Evolutionary conservation across 2,113 vertebrate species (phyloP).

Genomic region (Echinops telfairi): DNA sequence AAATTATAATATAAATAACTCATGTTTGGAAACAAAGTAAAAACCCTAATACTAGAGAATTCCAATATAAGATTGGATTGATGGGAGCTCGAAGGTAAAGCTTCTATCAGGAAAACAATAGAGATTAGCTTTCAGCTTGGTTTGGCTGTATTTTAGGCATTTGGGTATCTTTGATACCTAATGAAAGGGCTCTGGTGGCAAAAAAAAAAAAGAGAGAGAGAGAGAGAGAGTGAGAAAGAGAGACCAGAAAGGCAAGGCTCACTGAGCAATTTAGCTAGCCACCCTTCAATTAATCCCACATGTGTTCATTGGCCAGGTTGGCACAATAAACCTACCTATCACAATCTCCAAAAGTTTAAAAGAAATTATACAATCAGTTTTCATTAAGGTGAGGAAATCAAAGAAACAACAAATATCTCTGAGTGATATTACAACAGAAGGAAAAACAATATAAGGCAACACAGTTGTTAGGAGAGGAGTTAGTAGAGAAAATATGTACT

Average conservation of each 20-base stretch:
- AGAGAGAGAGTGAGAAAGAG: too few relatives aligned
- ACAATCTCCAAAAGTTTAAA: slow-evolving; percentile 12
- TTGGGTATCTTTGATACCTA: background rate
- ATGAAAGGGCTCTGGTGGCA: background rate
- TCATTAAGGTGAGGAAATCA: slow-evolving; percentile 49
- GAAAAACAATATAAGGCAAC: background rate
- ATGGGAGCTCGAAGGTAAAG: background rate
- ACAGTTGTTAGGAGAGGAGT: background rate
- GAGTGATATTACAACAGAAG: background rate
- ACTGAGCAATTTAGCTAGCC: too few relatives aligned
- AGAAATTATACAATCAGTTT: slow-evolving; percentile 45
- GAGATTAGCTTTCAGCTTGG: background rate
- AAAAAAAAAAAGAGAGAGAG: background rate
- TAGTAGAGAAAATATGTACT: background rate
- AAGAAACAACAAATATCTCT: slow-evolving; percentile 9
- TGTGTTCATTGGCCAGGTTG: too few relatives aligned
- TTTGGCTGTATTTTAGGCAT: too few relatives aligned
- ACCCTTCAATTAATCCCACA: too few relatives aligned
- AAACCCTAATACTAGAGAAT: slow-evolving; percentile 1
- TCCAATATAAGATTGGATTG: background rate
- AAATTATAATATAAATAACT: slow-evolving; percentile 59
- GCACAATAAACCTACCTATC: too few relatives aligned
- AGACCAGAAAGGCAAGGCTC: too few relatives aligned
- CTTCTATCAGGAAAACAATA: background rate
- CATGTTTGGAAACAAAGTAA: slow-evolving; percentile 3